Evolutionary conservation across 1,140 invertebrate genomes (phyloP), one percentile per base, ranked within the genome.

Genomic region (Dolichoris vasculosae): DNA sequence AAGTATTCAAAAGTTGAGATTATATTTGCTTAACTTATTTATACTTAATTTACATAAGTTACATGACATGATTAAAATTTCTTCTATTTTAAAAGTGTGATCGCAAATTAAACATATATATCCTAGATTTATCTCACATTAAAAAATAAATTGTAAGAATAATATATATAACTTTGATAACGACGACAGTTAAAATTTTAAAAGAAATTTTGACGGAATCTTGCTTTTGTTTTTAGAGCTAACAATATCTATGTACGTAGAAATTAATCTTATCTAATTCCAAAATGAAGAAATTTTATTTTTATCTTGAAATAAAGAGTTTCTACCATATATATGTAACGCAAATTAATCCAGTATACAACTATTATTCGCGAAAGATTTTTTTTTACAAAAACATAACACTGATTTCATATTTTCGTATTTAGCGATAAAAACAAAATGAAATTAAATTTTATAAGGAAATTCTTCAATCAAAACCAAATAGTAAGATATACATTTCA

Each of bases 241-340:
- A 43, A 73, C 38, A 73, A 73, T 73, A 84, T 77, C 76, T 48
- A 63, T 84, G 26, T 32, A 67, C 81, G 81, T 51, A 43, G 55
- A 76, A 84, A 77, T 76, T 84, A 75, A 84, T 76, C 82, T 84
- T 76, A 76, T 76, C 82, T 63, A 84, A 77, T 73, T 43, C 40
- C 15, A 43, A 40, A 73, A 43, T 43, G 38, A 73, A 73, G 38
- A 73, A 73, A 73, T 73, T 73, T 73, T n/a, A 38, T 43, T 73
- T 43, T 43, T 73, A 73, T 73, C 69, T 26, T n/a, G 40, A 43
- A 7, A n/a, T 43, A 43, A 73, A 43, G 69, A 73, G 40, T 73
- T 73, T 43, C 6, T 43, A 8, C 23, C 23, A 73, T 43, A 43
- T 8, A n/a, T 17, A n/a, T 11, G 38, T 32, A 23, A 43, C 69